Conservation (phyloP, 2,797 vertebrate species). For the Arremon brunneinucha region DNA sequence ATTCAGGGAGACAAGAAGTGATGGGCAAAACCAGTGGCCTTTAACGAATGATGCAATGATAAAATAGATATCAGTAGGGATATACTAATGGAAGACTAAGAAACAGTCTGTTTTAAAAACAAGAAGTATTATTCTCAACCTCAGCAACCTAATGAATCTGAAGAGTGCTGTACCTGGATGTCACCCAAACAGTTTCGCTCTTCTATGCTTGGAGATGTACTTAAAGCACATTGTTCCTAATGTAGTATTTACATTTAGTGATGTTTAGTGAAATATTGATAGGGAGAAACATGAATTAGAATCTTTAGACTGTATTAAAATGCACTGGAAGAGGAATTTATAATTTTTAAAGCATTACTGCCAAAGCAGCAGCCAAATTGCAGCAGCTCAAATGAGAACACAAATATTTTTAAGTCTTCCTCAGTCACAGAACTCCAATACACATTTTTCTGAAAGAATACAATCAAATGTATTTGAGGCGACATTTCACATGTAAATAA, state of each 20-base stretch:
- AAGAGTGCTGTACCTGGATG: not conserved
- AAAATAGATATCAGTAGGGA: not conserved
- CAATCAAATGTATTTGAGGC: not conserved
- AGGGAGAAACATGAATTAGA: slow-evolving; percentile 40
- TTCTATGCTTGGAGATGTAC: not conserved
- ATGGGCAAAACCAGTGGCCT: not conserved
- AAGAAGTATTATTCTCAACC: not conserved
- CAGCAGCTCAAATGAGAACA: slow-evolving; percentile 19
- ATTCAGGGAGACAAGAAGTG: not conserved
- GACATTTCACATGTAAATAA: slow-evolving; percentile 6
- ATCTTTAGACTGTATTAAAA: slow-evolving; percentile 54
- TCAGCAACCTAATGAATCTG: not conserved
- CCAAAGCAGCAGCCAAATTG: slow-evolving; percentile 12
- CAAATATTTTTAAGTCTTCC: slow-evolving; percentile 50
- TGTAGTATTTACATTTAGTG: slow-evolving; percentile 27
- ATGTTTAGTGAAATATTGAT: slow-evolving; percentile 32
- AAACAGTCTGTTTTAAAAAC: not conserved
- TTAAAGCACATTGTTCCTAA: slow-evolving; percentile 40
- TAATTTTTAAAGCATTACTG: slow-evolving; percentile 52
- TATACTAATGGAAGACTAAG: not conserved
- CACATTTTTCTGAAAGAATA: slow-evolving; percentile 21
- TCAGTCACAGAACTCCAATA: not conserved
- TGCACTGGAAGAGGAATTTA: slow-evolving; percentile 24
- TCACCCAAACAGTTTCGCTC: not conserved
- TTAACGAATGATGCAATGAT: not conserved